Evolutionary conservation across 2,888 invertebrate species (phyloP).

Genomic region (Vanessa cardui): DNA sequence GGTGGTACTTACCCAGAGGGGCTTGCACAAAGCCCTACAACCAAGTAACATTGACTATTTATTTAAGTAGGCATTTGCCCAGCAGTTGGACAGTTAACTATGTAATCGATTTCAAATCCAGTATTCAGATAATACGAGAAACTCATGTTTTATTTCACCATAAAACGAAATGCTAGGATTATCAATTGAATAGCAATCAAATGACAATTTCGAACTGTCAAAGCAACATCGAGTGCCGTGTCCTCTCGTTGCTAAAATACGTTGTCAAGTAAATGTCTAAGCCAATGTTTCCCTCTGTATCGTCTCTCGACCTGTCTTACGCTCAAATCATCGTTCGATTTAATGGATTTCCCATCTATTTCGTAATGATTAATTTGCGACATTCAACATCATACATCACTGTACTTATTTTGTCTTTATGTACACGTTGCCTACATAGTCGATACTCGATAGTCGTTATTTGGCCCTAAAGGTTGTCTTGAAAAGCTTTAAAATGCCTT

Average conservation of each 20-base stretch:
- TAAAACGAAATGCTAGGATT: neutral
- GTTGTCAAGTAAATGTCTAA: neutral
- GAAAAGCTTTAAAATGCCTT: too few species aligned
- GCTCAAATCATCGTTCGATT: neutral
- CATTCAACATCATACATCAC: too few species aligned
- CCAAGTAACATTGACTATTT: too few species aligned
- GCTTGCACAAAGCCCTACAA: too few species aligned
- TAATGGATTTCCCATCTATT: neutral
- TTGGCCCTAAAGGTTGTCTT: too few species aligned
- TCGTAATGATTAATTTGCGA: neutral
- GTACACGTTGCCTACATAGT: too few species aligned
- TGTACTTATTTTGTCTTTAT: too few species aligned
- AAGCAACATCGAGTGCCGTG: constrained; percentile 2
- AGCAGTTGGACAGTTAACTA: too few species aligned
- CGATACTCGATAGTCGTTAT: too few species aligned
- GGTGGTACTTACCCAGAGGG: too few species aligned
- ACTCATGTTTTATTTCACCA: neutral
- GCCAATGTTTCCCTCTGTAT: neutral
- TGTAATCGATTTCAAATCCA: too few species aligned
- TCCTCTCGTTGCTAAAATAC: neutral
- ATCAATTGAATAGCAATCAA: constrained; percentile 5
- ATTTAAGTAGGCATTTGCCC: too few species aligned
- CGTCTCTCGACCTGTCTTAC: neutral
- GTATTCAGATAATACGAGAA: neutral
- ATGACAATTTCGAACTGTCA: constrained; percentile 15